Base-by-base conservation (phyloP, 1,140 invertebrate species). In the Hycleus phaleratus region DNA sequence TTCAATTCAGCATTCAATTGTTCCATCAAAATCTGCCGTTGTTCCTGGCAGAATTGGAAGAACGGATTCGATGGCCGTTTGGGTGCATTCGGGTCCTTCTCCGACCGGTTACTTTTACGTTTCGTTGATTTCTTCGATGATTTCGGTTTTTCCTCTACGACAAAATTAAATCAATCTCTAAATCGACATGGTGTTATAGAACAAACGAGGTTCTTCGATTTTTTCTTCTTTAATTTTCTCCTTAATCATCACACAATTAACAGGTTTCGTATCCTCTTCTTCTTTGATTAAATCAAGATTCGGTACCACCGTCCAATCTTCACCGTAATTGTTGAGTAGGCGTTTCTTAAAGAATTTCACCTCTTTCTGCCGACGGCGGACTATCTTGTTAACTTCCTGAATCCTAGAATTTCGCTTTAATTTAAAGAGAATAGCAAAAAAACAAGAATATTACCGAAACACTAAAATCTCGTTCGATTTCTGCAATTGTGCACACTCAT, bases 21-120 rank as follows among this genome's bases (percentile, higher is more conserved):
- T 66, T 85, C 85, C 75, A 87, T 81, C n/a, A 88, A 78, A 26
- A 86, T 72, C 38, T 76, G 85, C 60, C 86, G 77, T 71, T 88
- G 85, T 66, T 88, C 86, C 74, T 88, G 85, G 65, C 86, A 88
- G 73, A 88, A 89, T 74, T 88, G 85, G 62, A 89, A 88, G 71
- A 88, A 88, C 49, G 86, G 85, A 81, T 88, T 88, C 38, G 85
- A 86, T 0, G 86, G 85, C 61, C 86, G 79, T 67, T 90, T 90
- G 4, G 87, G 86, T 38, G 85, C 86, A 75, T 87, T 87, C 1
- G 86, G 85, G 77, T 88, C 86, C 67, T 75, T 78, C 69, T 82
- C 81, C n/a, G 67, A 74, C 72, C 77, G 80, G 39, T 76, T 71
- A 56, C 73, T 66, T 66, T 78, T 81, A 74, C 72, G 75, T 73